phyloP scores from a whole-genome alignment of 2,888 invertebrate genomes.

The Perdita meconis region DNA sequence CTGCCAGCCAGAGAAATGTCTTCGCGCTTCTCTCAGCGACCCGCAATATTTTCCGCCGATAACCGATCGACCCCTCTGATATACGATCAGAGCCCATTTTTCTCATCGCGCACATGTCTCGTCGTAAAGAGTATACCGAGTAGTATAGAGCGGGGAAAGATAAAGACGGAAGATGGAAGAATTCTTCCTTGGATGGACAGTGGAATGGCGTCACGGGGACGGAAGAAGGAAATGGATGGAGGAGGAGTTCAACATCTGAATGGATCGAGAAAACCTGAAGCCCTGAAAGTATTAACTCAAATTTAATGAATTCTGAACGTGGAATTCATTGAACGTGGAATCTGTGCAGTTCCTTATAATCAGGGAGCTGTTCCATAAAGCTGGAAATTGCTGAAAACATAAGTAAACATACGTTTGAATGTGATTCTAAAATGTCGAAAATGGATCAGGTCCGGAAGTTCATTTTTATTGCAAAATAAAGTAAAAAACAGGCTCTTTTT shows the following conservation, averaged over 20 bases:
- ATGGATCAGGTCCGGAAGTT: too few relatives aligned
- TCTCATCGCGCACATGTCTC: slow-evolving; percentile 69
- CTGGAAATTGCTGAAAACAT: too few relatives aligned
- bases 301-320: too few relatives aligned
- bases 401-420: too few relatives aligned
- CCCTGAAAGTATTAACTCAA: too few relatives aligned
- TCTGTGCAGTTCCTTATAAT: too few relatives aligned
- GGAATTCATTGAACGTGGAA: too few relatives aligned
- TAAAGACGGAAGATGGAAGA: slow-evolving; percentile 27
- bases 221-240: background rate
- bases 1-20: slow-evolving; percentile 48
- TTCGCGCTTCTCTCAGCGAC: slow-evolving; percentile 24
- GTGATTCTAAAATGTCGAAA: too few relatives aligned
- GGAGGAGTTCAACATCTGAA: background rate
- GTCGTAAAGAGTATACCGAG: slow-evolving; percentile 71
- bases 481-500: too few relatives aligned
- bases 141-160: slow-evolving; percentile 50
- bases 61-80: slow-evolving; percentile 65
- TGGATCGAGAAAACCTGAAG: background rate
- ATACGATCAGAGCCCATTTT: slow-evolving; percentile 64
- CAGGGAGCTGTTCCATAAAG: too few relatives aligned
- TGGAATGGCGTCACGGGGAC: background rate
- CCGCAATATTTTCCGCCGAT: slow-evolving; percentile 65
- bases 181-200: slow-evolving; percentile 17
- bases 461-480: too few relatives aligned